These are phyloP conservation scores for Epinephelus cyanopodus DNA, from an alignment of 2,113 vertebrate species.

Conservation along the genomic window DNA sequence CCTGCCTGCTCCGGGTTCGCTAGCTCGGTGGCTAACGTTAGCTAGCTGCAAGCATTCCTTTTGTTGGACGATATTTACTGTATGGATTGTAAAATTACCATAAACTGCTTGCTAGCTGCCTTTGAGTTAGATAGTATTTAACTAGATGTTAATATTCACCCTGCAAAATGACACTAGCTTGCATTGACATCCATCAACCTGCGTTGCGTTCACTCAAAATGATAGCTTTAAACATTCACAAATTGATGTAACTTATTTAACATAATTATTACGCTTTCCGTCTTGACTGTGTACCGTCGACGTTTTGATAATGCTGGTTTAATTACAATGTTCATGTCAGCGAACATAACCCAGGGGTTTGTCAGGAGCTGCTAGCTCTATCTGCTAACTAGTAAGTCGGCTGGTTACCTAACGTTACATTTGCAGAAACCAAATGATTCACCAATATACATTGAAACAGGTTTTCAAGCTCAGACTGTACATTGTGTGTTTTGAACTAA, in stretches of 20 bases:
- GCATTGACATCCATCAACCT: not conserved
- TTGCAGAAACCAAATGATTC: not conserved
- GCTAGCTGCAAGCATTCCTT: not conserved
- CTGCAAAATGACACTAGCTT: constrained; percentile 4
- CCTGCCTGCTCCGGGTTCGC: not conserved
- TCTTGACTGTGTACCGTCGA: no score
- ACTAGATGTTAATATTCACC: not conserved
- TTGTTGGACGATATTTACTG: constrained; percentile 12
- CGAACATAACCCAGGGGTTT: not conserved
- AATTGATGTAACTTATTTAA: not conserved
- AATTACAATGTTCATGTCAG: not conserved
- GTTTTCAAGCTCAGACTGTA: not conserved
- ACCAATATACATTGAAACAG: not conserved
- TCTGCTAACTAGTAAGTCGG: not conserved
- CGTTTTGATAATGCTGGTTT: not conserved
- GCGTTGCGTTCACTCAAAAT: not conserved
- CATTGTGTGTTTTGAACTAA: not conserved
- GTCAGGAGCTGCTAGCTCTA: not conserved
- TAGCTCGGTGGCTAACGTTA: constrained; percentile 42
- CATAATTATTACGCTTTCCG: not conserved
- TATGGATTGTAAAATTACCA: not conserved
- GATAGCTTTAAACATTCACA: not conserved
- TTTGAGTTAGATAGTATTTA: not conserved
- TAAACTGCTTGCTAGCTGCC: accelerated
- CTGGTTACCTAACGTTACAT: not conserved